Conservation (phyloP, 2,113 vertebrate species). For the Bos javanicus region DNA sequence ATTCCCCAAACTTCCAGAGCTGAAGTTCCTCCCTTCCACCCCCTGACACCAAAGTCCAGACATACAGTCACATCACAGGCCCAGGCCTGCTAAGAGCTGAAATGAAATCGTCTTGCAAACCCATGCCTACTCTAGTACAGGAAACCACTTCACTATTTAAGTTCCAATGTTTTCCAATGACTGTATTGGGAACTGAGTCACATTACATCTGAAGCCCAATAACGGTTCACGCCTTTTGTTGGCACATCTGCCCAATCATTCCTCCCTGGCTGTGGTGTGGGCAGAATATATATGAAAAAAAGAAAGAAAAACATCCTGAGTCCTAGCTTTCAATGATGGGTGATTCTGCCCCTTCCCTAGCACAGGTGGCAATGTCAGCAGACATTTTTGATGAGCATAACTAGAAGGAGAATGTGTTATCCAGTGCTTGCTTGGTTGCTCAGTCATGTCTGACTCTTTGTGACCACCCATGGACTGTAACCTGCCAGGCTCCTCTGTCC, state of each 20-base stretch:
- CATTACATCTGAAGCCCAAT: not conserved
- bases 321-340: not conserved
- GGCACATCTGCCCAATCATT: not conserved
- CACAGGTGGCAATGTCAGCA: not conserved
- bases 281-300: not conserved
- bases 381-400: not conserved
- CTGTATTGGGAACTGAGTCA: slow-evolving; percentile 26
- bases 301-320: not conserved
- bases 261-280: not conserved
- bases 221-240: not conserved
- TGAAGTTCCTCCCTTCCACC: not conserved
- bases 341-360: not conserved
- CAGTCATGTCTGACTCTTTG: not conserved
- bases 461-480: not conserved
- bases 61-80: not conserved
- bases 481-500: not conserved
- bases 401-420: not conserved
- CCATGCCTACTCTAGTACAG: not conserved
- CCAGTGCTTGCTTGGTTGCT: not conserved
- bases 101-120: not conserved
- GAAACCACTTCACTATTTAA: not conserved
- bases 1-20: slow-evolving; percentile 40
- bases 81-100: not conserved
- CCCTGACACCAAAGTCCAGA: not conserved
- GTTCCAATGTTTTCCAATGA: not conserved